A percentile compares a stretch with the other conserved stretches of the same genome.
These are phyloP conservation scores for Grallaria varia DNA, from an alignment of 2,113 vertebrate genomes.

Conservation along the genomic window DNA sequence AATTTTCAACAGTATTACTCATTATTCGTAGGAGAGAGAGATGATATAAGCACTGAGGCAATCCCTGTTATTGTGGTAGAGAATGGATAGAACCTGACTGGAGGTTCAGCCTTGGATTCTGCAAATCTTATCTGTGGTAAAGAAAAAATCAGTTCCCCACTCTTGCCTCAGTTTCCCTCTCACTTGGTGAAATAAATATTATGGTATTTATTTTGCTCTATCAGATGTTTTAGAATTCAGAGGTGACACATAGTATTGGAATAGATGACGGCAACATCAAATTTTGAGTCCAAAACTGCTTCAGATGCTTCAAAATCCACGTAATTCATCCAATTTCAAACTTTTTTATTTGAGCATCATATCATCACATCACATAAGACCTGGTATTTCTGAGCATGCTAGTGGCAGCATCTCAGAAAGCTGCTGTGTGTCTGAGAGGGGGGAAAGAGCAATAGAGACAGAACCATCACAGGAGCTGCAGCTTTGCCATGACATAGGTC, in stretches of 20 bases:
- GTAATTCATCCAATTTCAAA: rapidly evolving
- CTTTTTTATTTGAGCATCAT: background rate
- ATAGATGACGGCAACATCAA: background rate
- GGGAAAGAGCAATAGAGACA: background rate
- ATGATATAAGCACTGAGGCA: background rate
- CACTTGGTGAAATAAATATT: background rate
- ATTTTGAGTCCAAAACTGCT: background rate
- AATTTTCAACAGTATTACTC: background rate
- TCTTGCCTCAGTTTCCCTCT: background rate
- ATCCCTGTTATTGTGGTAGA: background rate
- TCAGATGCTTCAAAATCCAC: background rate
- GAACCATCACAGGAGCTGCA: background rate
- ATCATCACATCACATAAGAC: background rate
- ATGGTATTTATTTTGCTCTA: background rate
- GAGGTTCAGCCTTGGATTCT: background rate
- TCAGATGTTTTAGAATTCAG: background rate
- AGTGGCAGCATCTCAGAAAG: background rate
- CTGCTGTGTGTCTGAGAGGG: background rate
- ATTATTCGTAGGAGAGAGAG: background rate
- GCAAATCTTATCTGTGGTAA: background rate
- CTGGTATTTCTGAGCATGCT: background rate
- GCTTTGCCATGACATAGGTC: background rate
- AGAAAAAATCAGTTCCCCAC: background rate
- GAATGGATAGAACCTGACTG: background rate
- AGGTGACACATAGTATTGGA: background rate